Evolutionary conservation across 2,113 vertebrate genomes (phyloP), one percentile per base, ranked within the genome.

Genomic region (Grallaria varia): DNA sequence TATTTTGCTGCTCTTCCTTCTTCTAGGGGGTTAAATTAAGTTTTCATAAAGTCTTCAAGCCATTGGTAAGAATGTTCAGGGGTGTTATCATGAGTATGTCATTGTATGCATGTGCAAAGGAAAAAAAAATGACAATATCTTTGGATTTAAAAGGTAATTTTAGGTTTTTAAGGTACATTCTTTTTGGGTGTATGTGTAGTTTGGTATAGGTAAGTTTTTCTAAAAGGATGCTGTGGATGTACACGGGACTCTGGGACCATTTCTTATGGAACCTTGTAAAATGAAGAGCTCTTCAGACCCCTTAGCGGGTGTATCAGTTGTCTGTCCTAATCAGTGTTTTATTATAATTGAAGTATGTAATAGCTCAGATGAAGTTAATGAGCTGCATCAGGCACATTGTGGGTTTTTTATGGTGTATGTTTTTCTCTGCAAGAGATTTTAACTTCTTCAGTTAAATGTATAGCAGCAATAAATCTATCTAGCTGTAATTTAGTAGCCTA

Each of bases 401-500:
- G 17, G 14, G 22, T 4, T 89, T 89, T 90, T 86, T 52, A 42
- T 2, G 0, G 27, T 47, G 7, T 64, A 21, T 37, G 3, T 59
- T 78, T 89, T 95, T 49, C 31, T 56, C 53, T 77, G 44, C n/a
- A 42, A 78, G 33, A 53, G 31, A 28, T 87, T 92, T 93, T 87
- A 52, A 56, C 30, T 55, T 20, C 19, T 87, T 42, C 49, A 83
- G 24, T 30, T 37, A 50, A 84, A 87, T 40, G 14, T 40, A 62
- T 60, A 60, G 21, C 69, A 78, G 31, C 6, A 56, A 21, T 75
- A 89, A 74, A 89, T 75, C 10, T 80, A 14, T 73, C 6, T 49
- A 71, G 15, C 47, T 56, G 20, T 73, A 82, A 85, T 76, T 89
- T 17, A 53, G 52, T 75, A 68, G 27, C 31, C 17, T 60, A 28